phyloP scores from a whole-genome alignment of 2,113 vertebrate genomes.

The Lophotis ruficrista region DNA sequence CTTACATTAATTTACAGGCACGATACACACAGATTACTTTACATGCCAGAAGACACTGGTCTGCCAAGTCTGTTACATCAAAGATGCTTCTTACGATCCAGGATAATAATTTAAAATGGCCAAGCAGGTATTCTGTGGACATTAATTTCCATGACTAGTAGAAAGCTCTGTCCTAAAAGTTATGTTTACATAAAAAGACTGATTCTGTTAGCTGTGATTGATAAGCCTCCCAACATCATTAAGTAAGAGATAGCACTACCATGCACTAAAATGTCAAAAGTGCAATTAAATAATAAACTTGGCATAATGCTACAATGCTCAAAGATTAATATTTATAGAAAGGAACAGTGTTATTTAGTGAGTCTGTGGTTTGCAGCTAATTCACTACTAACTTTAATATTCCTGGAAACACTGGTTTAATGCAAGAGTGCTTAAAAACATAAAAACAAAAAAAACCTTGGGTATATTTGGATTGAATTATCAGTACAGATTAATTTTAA shows the following conservation, averaged over 20 bases:
- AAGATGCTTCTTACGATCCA: slow-evolving; percentile 6
- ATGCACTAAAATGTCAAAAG: slow-evolving; percentile 40
- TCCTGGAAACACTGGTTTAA: background rate
- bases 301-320: background rate
- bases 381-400: background rate
- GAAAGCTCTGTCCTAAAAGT: slow-evolving; percentile 16
- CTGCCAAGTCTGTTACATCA: slow-evolving; percentile 30
- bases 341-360: background rate
- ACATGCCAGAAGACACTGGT: background rate
- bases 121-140: background rate
- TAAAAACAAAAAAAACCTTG: background rate
- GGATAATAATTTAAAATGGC: slow-evolving; percentile 19
- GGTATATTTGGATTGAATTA: background rate
- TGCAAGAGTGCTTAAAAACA: background rate
- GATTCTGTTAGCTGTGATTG: slow-evolving; percentile 43
- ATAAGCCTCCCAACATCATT: background rate
- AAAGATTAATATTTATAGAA: background rate
- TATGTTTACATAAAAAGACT: slow-evolving; percentile 23
- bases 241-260: slow-evolving; percentile 32
- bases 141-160: slow-evolving; percentile 5
- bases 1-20: background rate
- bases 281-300: slow-evolving; percentile 41
- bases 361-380: background rate
- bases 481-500: background rate
- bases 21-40: background rate